These are phyloP conservation scores for Tupaia tana DNA, from an alignment of 2,113 vertebrate species.

Conservation along the genomic window DNA sequence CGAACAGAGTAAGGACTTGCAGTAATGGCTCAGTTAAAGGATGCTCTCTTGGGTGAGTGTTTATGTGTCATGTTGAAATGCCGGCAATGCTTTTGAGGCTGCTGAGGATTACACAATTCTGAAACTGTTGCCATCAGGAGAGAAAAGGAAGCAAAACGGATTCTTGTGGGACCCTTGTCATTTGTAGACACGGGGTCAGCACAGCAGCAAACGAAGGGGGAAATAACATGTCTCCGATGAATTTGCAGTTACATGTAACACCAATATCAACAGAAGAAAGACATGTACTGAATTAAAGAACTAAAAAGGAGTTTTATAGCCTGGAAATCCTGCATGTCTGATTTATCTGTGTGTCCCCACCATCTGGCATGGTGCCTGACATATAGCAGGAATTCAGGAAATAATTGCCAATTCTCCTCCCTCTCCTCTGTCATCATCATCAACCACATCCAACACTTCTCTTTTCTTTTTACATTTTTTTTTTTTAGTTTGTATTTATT, in stretches of 20 bases:
- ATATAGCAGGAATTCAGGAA: background rate
- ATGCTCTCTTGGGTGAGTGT: background rate
- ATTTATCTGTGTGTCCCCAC: background rate
- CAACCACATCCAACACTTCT: background rate
- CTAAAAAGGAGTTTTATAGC: background rate
- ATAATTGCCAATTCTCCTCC: background rate
- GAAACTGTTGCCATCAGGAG: background rate
- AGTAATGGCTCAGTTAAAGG: background rate
- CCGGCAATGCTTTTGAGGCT: background rate
- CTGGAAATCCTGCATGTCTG: background rate
- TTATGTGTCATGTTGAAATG: background rate
- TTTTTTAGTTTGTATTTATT: too few relatives aligned
- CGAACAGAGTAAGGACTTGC: background rate
- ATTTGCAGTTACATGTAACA: background rate
- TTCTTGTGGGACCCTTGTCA: background rate
- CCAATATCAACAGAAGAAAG: background rate
- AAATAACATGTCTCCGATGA: background rate
- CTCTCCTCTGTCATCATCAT: background rate
- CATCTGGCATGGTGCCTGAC: background rate
- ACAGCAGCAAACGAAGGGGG: background rate
- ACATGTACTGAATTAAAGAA: background rate
- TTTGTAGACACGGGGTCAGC: background rate
- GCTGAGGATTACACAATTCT: background rate
- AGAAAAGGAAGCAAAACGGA: background rate
- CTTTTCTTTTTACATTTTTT: background rate